Base-by-base conservation (phyloP, 2,797 vertebrate genomes). In the Pangasius larnaudii region DNA sequence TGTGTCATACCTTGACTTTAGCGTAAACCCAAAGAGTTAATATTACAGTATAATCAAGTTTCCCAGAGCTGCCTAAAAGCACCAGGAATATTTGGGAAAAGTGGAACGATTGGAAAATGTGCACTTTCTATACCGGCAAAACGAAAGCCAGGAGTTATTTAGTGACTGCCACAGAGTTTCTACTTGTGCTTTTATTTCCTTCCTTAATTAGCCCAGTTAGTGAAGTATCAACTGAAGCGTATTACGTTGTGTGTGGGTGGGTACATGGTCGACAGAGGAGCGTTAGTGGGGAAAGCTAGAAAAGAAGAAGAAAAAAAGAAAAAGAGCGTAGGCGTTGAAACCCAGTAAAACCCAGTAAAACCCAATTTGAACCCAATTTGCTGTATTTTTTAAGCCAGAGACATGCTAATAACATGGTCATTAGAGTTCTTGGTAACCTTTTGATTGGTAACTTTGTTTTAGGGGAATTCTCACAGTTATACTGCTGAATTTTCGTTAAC, bases 201-300 rank as follows among this genome's bases (percentile, higher is more conserved):
- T 78, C 49, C 75, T 33, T 78, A 78, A 53, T 78, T 53, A 78
- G 75, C 75, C 1, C 51, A 78, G 51, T 56, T 78, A 78, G 49
- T 22, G 14, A 56, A 56, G 51, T 78, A 33, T 56, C n/a, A 2
- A 56, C 74, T 16, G 75, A 56, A 53, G 14, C 42, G 33, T 56
- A 78, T 78, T 78, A 56, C 10, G 30, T 2, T 56, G 75, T 33
- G 39, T 42, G 49, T 78, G 33, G 16, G 75, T 33, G n/a, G 16
- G 3, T 30, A 33, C 51, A 22, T n/a, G 39, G 8, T 56, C 51
- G 2, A 33, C n/a, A 78, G 27, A 77, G 27, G 27, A n/a, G 74
- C 6, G 27, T 9, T 27, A 75, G 13, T 11, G 6, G 71, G 71
- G 71, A n/a, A 75, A 49, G 13, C 33, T 71, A 22, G 7, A 36